phyloP scores from a whole-genome alignment of 2,888 invertebrate genomes.

The Cerastis leucographa region DNA sequence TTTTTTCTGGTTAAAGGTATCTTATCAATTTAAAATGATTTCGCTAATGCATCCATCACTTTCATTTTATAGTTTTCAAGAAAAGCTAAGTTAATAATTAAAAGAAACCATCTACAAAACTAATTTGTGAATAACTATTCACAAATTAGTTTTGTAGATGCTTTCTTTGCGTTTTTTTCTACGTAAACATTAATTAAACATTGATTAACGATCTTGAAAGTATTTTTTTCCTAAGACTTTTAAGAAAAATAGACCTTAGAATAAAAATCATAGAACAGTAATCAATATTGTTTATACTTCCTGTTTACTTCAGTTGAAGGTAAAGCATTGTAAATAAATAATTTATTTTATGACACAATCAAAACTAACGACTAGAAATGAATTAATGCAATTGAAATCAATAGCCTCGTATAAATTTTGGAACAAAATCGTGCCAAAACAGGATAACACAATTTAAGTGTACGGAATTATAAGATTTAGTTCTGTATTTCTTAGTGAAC shows the following conservation, averaged over 20 bases:
- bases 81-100: background rate
- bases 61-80: conserved; percentile 12
- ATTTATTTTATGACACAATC: conserved; percentile 30
- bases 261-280: background rate
- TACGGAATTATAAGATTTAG: conserved; percentile 68
- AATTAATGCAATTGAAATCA: conserved; percentile 45
- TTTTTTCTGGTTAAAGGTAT: background rate
- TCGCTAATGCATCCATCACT: conserved; percentile 7
- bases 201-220: conserved; percentile 3
- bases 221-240: background rate
- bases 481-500: conserved; percentile 70
- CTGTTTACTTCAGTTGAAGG: conserved; percentile 38
- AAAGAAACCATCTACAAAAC: too few species aligned
- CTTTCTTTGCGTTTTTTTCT: background rate
- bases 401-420: conserved; percentile 49
- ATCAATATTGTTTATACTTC: conserved; percentile 34
- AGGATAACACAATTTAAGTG: conserved; percentile 33
- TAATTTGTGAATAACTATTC: too few species aligned
- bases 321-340: conserved; percentile 30
- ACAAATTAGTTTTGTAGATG: background rate
- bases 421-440: conserved; percentile 48
- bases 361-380: conserved; percentile 38
- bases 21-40: background rate
- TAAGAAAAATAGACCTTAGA: background rate
- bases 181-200: background rate